Evolutionary conservation across 2,888 invertebrate genomes (phyloP).

Genomic region (Aporophyla nigra): DNA sequence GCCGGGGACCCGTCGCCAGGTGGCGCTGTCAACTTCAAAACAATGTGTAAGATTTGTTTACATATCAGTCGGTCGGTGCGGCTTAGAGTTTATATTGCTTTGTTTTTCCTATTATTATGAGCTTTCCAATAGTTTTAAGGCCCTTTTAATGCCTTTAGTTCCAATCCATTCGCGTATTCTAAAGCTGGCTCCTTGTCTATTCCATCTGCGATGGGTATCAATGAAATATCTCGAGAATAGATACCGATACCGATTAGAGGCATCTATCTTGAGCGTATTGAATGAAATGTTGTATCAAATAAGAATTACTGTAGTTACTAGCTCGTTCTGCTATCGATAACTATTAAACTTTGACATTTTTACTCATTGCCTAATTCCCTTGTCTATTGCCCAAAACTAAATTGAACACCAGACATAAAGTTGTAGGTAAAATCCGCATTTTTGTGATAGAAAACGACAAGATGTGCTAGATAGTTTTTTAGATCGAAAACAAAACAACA

Average conservation of each 20-base stretch:
- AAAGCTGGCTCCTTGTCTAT: constrained; percentile 47
- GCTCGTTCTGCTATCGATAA: constrained; percentile 49
- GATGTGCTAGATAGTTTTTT: not conserved
- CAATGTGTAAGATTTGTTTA: constrained; percentile 85
- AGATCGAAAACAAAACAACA: constrained; percentile 4
- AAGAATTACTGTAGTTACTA: constrained; percentile 50
- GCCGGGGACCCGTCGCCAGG: constrained; percentile 82
- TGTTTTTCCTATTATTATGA: constrained; percentile 52
- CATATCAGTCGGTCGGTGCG: constrained; percentile 68
- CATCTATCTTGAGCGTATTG: constrained; percentile 51
- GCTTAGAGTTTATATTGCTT: constrained; percentile 57
- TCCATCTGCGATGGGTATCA: constrained; percentile 61
- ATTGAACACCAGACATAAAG: not conserved
- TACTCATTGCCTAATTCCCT: constrained; percentile 46
- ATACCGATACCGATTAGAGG: constrained; percentile 55
- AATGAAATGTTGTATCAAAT: constrained; percentile 61
- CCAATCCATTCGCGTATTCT: constrained; percentile 36
- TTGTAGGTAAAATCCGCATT: not conserved
- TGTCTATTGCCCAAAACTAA: not conserved
- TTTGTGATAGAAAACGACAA: constrained; percentile 16
- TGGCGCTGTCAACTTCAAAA: constrained; percentile 86
- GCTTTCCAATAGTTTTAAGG: constrained; percentile 25
- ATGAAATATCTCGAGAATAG: constrained; percentile 61
- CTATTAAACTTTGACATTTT: constrained; percentile 68
- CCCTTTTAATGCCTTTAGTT: constrained; percentile 12